phyloP scores from a whole-genome alignment of 2,797 vertebrate genomes.

The Naso thynnoides region DNA sequence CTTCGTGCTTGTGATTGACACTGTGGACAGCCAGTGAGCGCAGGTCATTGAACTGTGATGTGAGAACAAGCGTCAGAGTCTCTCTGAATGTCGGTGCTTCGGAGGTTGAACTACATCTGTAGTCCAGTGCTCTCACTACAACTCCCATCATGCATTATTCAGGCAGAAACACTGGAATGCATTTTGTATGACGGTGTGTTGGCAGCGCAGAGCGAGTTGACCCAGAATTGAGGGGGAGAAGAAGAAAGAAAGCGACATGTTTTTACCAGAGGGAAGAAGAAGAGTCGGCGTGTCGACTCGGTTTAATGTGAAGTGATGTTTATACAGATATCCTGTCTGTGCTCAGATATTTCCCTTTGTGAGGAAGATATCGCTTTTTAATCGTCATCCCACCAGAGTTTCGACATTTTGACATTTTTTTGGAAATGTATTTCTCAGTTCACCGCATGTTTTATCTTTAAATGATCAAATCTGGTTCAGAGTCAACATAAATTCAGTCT shows the following conservation, averaged over 20 bases:
- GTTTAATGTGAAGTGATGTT: slow-evolving; percentile 16
- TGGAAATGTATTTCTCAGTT: too few species aligned
- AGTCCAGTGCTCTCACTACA: slow-evolving; percentile 54
- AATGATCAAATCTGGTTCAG: not conserved
- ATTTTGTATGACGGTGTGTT: slow-evolving; percentile 30
- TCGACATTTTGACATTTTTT: too few species aligned
- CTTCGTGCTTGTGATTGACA: not conserved
- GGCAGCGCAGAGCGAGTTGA: slow-evolving; percentile 30
- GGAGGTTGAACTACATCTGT: slow-evolving; percentile 6
- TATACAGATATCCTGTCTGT: not conserved
- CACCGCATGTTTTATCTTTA: too few species aligned
- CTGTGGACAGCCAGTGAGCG: not conserved
- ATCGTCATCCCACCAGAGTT: not conserved
- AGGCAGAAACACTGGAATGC: slow-evolving; percentile 41
- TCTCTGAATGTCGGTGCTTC: slow-evolving; percentile 15
- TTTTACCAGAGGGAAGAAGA: slow-evolving; percentile 35
- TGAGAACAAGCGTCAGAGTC: not conserved
- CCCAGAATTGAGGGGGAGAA: slow-evolving; percentile 44
- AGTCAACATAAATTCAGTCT: too few species aligned
- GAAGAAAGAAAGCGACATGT: slow-evolving; percentile 34
- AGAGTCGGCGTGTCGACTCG: slow-evolving; percentile 1
- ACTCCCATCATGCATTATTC: slow-evolving; percentile 75
- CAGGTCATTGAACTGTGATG: not conserved
- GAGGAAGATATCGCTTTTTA: not conserved
- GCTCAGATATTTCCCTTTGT: not conserved